Percentiles rank a stretch among this genome's conserved stretches.
phyloP scores from a whole-genome alignment of 2,797 vertebrate genomes.

The Sebastes reedi region DNA sequence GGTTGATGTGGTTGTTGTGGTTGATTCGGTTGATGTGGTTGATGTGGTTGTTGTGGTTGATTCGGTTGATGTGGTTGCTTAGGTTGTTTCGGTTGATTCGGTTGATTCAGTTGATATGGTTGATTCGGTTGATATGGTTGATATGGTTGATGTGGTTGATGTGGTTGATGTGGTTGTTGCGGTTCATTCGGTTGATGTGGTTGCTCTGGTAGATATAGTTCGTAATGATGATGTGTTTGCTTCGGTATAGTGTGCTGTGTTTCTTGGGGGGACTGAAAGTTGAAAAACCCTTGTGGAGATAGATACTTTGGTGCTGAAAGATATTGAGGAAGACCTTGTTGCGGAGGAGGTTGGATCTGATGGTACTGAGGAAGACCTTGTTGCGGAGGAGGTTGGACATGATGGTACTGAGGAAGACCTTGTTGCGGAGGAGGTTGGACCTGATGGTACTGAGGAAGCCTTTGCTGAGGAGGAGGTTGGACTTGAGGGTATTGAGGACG shows the following conservation, averaged over 20 bases:
- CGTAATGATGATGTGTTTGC: too few species aligned
- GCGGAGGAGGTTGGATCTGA: not conserved
- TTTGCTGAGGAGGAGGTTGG: not conserved
- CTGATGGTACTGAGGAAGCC: not conserved
- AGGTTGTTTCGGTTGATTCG: too few species aligned
- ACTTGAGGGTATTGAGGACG: not conserved
- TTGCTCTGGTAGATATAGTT: too few species aligned
- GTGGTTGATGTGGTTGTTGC: too few species aligned
- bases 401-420: not conserved
- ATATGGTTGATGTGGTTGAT: too few species aligned
- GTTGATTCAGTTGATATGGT: too few species aligned
- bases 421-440: rapidly evolving
- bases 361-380: not conserved
- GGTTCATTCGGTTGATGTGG: too few species aligned
- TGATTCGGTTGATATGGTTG: too few species aligned
- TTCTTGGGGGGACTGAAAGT: not conserved
- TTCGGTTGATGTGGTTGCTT: too few species aligned
- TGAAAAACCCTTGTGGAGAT: not conserved
- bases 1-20: too few species aligned
- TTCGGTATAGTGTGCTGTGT: not conserved
- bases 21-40: too few species aligned
- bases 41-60: too few species aligned
- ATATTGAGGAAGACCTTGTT: not conserved
- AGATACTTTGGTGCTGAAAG: not conserved
- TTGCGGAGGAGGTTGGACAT: rapidly evolving